Percentiles rank a stretch among this genome's conserved stretches.
These are phyloP conservation scores for Drosophila trapezifrons DNA, from an alignment of 1,140 invertebrate genomes.

Conservation along the genomic window DNA sequence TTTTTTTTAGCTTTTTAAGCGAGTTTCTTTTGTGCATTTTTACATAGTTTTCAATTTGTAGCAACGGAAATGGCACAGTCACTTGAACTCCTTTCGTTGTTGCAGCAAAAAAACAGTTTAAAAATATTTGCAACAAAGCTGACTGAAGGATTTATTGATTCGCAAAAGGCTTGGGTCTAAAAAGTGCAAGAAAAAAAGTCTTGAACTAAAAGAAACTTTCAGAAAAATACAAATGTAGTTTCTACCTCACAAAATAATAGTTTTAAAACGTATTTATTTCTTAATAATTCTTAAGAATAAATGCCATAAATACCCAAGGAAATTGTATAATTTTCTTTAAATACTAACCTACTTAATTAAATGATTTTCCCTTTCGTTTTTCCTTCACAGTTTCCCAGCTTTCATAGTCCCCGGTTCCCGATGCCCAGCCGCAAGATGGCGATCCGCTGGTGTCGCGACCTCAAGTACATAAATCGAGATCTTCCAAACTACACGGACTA, in stretches of 20 bases:
- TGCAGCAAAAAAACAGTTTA: not conserved
- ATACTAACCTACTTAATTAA: too few relatives aligned
- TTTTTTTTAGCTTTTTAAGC: not conserved
- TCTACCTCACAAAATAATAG: too few relatives aligned
- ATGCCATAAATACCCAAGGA: too few relatives aligned
- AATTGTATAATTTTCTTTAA: too few relatives aligned
- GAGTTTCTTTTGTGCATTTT: not conserved
- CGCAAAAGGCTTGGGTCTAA: too few relatives aligned
- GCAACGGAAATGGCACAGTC: not conserved
- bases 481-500: constrained; percentile 73
- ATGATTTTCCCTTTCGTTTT: not conserved
- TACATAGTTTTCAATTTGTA: too few relatives aligned
- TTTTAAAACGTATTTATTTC: too few relatives aligned
- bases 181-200: not conserved
- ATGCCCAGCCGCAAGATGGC: constrained; percentile 76
- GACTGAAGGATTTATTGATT: not conserved
- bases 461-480: constrained; percentile 77
- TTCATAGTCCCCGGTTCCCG: constrained; percentile 74
- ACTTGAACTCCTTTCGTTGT: not conserved
- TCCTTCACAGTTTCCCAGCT: constrained; percentile 62
- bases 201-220: too few relatives aligned
- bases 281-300: too few relatives aligned
- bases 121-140: not conserved
- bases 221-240: too few relatives aligned
- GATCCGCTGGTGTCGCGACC: constrained; percentile 81